Evolutionary conservation across 2,888 invertebrate genomes (phyloP), one percentile per base, ranked within the genome.

Genomic region (Lordiphosa fenestrarum): DNA sequence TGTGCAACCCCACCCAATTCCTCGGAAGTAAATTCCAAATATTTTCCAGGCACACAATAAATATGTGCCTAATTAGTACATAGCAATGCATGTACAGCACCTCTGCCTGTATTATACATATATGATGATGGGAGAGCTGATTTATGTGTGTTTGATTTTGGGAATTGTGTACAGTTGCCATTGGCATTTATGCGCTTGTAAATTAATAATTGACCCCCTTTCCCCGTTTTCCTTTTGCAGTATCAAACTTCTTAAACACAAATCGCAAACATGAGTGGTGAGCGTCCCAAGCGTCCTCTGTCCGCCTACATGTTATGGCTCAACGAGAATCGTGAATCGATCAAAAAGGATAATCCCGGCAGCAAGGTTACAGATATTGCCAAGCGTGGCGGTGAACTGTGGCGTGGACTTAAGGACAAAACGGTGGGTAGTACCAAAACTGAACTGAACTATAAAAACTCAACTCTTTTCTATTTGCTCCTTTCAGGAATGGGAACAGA

Each of bases 281-380:
- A 91, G 95, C 98, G 93, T 90, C 99, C 99, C 40, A 99, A 99
- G 91, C 93, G 98, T 87, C 95, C 98, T 39, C 92, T 94, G 87
- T 94, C 97, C 49, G 98, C 97, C 7, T 99, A 96, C 88, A 96
- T 99, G 94, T 89, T 98, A 73, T 99, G 98, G 97, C 91, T 99
- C 73, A 97, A 96, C 88, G 96, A 95, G 77, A 94, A 92, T 66
- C 92, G 99, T 70, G 96, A 97, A 84, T 90, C 92, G 73, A 96
- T 99, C 72, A 98, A 98, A 90, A 91, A 94, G 53, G 96, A 97
- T 40, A 93, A 96, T 91, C 98, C 98, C 35, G 97, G 97, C 68
- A 94, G 98, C 70, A 93, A 94, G 86, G 93, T 99, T 35, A 96
- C 96, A 12, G 99, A 99, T 86, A 93, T 98, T 60, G 95, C 97